These are phyloP conservation scores for Aricia agestis DNA, from an alignment of 1,140 invertebrate genomes.

Conservation along the genomic window DNA sequence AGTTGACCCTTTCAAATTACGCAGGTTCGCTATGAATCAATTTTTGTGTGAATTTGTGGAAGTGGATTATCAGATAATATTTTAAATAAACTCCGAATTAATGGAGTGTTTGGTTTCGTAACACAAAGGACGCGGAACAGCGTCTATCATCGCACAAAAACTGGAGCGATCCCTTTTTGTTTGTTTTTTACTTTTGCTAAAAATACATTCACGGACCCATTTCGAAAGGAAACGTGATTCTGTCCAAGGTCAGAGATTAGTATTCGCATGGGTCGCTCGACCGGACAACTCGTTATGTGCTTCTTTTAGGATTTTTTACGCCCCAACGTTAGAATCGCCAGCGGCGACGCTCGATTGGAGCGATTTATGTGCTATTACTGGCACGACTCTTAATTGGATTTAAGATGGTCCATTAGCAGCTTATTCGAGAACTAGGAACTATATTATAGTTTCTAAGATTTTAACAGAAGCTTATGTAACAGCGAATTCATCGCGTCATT, in stretches of 20 bases:
- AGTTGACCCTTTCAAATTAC: too few species aligned
- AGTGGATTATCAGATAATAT: neutral
- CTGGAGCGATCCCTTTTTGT: constrained; percentile 59
- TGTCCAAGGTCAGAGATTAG: constrained; percentile 68
- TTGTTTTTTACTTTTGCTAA: constrained; percentile 71
- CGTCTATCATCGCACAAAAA: constrained; percentile 44
- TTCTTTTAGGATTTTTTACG: constrained; percentile 53
- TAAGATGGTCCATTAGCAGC: too few species aligned
- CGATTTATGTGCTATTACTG: neutral
- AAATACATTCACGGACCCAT: constrained; percentile 72
- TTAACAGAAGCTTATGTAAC: too few species aligned
- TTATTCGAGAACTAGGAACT: too few species aligned
- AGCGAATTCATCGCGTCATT: too few species aligned
- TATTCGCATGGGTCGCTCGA: constrained; percentile 67
- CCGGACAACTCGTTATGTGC: constrained; percentile 68
- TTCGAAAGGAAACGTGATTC: constrained; percentile 74
- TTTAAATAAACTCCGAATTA: neutral
- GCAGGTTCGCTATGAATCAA: neutral
- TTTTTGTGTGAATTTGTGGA: too few species aligned
- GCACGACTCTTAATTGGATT: constrained; percentile 23
- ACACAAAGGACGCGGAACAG: neutral
- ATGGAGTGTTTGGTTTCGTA: neutral
- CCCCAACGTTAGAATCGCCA: constrained; percentile 50
- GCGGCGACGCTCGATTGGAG: constrained; percentile 28
- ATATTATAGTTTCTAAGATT: too few species aligned